These are phyloP conservation scores for Enteromius treurensis DNA, from an alignment of 2,797 vertebrate genomes.

Conservation along the genomic window DNA sequence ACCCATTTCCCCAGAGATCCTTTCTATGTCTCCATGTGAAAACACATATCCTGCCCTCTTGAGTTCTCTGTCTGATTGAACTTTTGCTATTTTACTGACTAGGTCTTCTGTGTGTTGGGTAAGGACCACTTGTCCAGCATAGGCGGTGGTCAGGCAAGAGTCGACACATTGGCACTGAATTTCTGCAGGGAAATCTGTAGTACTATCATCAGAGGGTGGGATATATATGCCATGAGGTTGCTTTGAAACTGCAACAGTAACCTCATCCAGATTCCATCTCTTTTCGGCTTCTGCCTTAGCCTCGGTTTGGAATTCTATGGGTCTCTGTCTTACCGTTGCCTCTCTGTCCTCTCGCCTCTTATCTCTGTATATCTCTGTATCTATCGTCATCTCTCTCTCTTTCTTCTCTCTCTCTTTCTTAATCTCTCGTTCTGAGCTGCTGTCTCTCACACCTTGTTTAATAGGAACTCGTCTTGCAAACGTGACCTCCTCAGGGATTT, in stretches of 20 bases:
- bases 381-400: neutral
- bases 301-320: conserved; percentile 36
- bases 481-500: conserved; percentile 70
- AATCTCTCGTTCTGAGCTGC: conserved; percentile 41
- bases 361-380: conserved; percentile 39
- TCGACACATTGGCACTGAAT: conserved; percentile 56
- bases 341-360: conserved; percentile 46
- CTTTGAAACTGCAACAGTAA: conserved; percentile 18
- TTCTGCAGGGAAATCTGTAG: neutral
- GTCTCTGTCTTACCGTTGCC: conserved; percentile 23
- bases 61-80: conserved; percentile 32
- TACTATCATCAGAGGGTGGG: conserved; percentile 21
- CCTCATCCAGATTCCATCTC: conserved; percentile 39
- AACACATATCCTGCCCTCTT: neutral
- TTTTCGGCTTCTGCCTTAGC: conserved; percentile 50
- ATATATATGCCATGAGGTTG: conserved; percentile 18
- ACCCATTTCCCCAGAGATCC: neutral
- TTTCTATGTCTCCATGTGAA: neutral
- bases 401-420: conserved; percentile 42
- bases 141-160: conserved; percentile 18
- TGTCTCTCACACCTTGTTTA: conserved; percentile 66
- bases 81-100: conserved; percentile 65
- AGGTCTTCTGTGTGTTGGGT: conserved; percentile 70
- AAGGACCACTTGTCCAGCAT: conserved; percentile 37
- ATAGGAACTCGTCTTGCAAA: conserved; percentile 72